Evolutionary conservation across 2,797 vertebrate genomes (phyloP), one percentile per base, ranked within the genome.

Genomic region (Chanos chanos): DNA sequence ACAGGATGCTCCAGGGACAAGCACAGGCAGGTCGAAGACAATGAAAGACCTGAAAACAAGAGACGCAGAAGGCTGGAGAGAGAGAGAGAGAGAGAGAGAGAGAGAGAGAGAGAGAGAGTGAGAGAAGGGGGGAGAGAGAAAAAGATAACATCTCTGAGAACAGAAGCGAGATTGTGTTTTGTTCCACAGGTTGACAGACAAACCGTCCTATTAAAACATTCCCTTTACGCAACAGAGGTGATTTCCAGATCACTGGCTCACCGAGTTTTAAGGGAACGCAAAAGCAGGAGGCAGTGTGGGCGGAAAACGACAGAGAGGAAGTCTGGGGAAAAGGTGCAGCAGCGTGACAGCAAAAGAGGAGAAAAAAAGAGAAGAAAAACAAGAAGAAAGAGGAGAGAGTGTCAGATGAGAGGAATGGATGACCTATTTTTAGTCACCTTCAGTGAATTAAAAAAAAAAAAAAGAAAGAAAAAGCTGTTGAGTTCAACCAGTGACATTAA

Each of bases 21-120:
- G 89, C 78, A 68, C 73, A 50, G 78, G 72, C 88, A 89, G 63
- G 85, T 75, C 74, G 7, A 55, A 47, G 78, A 83, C 82, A 83
- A 76, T 75, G 33, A 81, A 72, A 73, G 7, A 68, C 44, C 13
- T 70, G 50, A 75, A 81, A 81, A 83, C 77, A 81, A 77, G 65
- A 73, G 44, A 56, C 59, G n/a, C n/a, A n/a, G n/a, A n/a, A n/a
- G 64, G 61, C 58, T 68, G 70, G 64, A 73, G 58, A 64, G 7
- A 21, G 36, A 37, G 72, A 2, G 82, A 88, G 13, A 22, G 21
- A 33, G 72, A 3, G 81, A 85, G 19, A 25, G 22, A 34, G 69
- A 2, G 81, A 87, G 15, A n/a, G 28, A 45, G 68, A 3, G 81
- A 87, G 19, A 24, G 7, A 33, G 70, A 3, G 10, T 52, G 30